Conservation (phyloP, 2,888 invertebrate species). For the Aquatica leii region DNA sequence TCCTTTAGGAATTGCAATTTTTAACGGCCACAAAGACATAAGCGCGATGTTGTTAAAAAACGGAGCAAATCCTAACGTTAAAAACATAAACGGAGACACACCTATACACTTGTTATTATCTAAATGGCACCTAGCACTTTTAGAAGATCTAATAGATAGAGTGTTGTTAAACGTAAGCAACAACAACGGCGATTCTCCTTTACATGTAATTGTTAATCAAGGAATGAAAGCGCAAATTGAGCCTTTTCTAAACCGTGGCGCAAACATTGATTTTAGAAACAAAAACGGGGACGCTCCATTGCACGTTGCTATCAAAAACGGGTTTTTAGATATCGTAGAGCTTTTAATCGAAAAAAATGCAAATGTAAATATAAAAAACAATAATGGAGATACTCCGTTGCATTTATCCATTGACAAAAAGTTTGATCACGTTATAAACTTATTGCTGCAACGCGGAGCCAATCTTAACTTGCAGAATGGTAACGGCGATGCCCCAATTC, state of each 20-base stretch:
- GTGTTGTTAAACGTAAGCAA: not conserved
- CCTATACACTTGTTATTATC: constrained; percentile 4
- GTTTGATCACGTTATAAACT: not conserved
- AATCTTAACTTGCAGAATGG: not conserved
- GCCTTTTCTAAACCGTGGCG: not conserved
- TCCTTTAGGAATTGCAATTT: not conserved
- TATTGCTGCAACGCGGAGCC: not conserved
- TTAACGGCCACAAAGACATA: constrained; percentile 1
- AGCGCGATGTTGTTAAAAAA: not conserved
- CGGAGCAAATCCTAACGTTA: not conserved
- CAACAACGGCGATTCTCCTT: not conserved
- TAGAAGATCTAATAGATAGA: not conserved
- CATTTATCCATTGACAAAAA: not conserved
- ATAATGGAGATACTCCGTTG: not conserved
- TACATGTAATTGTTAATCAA: not conserved
- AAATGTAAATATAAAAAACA: not conserved
- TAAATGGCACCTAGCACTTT: not conserved
- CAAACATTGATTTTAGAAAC: not conserved
- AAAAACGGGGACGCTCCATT: not conserved
- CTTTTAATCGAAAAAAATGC: constrained; percentile 4
- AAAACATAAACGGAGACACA: constrained; percentile 8
- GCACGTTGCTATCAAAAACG: not conserved
- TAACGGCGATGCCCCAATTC: not conserved
- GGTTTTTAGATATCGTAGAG: not conserved
- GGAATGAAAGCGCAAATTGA: not conserved